Evolutionary conservation across 2,888 invertebrate genomes (phyloP).

Genomic region (Podabrus alpinus): DNA sequence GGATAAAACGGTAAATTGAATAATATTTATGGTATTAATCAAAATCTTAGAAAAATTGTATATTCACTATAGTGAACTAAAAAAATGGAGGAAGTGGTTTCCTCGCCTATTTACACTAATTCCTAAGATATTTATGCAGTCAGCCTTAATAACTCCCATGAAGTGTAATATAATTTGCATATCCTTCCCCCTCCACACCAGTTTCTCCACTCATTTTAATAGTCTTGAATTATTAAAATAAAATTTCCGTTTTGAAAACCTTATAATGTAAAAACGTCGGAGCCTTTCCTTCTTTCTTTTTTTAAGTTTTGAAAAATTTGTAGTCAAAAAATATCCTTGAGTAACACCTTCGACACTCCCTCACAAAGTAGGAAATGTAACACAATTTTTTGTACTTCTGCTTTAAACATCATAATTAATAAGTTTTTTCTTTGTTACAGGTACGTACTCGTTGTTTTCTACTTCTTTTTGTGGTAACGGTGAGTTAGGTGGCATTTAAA

Average conservation of each 20-base stretch:
- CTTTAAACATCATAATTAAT: neutral
- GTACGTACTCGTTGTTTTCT: neutral
- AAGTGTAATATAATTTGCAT: neutral
- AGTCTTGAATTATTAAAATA: neutral
- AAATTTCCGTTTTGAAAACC: neutral
- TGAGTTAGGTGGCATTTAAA: neutral
- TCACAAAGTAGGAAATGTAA: neutral
- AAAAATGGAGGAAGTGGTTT: too few species aligned
- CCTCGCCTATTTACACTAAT: too few species aligned
- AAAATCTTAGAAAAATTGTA: too few species aligned
- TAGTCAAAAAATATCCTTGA: neutral
- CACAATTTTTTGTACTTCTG: neutral
- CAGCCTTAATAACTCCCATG: neutral
- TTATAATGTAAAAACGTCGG: neutral
- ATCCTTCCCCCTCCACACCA: neutral
- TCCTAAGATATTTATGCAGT: neutral
- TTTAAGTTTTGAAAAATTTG: neutral
- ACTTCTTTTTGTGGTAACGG: neutral
- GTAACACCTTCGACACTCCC: neutral
- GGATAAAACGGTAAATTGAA: too few species aligned
- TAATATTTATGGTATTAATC: too few species aligned
- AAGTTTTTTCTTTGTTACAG: conserved; percentile 1
- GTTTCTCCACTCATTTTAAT: neutral
- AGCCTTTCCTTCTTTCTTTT: neutral
- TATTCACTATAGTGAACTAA: too few species aligned